Conservation (phyloP, 2,113 vertebrate genomes). For the Lophotis ruficrista region DNA sequence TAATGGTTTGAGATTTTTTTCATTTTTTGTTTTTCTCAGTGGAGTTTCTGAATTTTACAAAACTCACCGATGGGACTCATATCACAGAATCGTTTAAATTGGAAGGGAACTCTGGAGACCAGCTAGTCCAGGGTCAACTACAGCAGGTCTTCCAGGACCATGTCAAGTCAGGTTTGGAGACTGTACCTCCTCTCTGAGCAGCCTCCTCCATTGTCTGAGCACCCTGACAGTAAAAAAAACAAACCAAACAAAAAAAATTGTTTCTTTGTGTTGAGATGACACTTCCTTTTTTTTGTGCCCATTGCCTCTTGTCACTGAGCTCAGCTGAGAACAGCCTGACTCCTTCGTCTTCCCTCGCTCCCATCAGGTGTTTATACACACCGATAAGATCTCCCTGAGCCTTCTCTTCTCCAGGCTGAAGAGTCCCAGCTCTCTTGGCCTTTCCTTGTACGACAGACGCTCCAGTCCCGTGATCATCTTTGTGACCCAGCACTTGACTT, state of each 20-base stretch:
- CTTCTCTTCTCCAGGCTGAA: not conserved
- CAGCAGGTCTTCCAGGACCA: not conserved
- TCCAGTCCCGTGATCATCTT: not conserved
- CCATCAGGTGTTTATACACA: not conserved
- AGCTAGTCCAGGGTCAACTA: not conserved
- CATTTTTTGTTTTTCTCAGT: not conserved
- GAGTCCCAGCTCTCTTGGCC: not conserved
- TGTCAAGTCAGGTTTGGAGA: not conserved
- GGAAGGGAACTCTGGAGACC: not conserved
- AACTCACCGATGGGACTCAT: fast-evolving
- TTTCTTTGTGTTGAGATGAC: not conserved
- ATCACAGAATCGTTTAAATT: not conserved
- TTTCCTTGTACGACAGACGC: not conserved
- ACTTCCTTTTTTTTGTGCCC: not conserved
- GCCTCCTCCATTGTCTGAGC: not conserved
- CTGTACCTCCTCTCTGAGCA: not conserved
- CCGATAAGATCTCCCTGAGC: not conserved
- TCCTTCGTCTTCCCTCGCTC: not conserved
- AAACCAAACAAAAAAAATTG: no score
- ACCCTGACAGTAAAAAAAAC: not conserved
- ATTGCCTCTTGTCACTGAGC: not conserved
- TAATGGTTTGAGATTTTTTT: not conserved
- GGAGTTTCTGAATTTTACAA: not conserved
- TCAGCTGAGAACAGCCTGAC: not conserved
- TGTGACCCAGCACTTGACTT: not conserved